Conservation (phyloP, 1,140 invertebrate species). For the Argopecten irradians region DNA sequence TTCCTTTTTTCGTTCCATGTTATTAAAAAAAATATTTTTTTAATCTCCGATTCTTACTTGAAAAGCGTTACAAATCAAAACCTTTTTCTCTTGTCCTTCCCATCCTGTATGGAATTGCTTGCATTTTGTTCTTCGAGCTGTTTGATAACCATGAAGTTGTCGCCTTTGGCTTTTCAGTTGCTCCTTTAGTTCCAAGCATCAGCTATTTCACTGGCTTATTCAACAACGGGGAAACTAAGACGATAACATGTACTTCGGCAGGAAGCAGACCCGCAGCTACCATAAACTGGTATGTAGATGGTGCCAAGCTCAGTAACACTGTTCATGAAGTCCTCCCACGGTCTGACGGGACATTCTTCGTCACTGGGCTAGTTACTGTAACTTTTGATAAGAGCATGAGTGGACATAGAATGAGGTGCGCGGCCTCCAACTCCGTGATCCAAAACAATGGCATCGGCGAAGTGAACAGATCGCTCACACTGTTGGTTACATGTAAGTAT, state of each 20-base stretch:
- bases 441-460: conserved; percentile 26
- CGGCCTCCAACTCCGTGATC: conserved; percentile 50
- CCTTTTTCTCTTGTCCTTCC: too few species aligned
- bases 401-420: conserved; percentile 50
- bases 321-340: conserved; percentile 21
- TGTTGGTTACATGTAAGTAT: conserved; percentile 54
- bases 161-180: conserved; percentile 41
- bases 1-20: too few species aligned
- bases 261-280: conserved; percentile 52
- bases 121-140: too few species aligned
- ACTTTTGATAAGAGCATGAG: conserved; percentile 44
- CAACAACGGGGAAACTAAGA: conserved; percentile 37
- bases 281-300: conserved; percentile 52
- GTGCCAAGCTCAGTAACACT: neutral
- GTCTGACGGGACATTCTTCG: conserved; percentile 48
- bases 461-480: conserved; percentile 33
- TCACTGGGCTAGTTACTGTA: conserved; percentile 29
- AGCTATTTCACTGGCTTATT: conserved; percentile 47
- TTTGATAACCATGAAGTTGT: too few species aligned
- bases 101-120: too few species aligned
- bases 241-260: conserved; percentile 43
- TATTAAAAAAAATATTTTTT: too few species aligned
- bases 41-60: too few species aligned
- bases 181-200: conserved; percentile 45
- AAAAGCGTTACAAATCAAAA: too few species aligned